Conservation (phyloP, 2,888 invertebrate genomes). For the Lasioglossum marginatum region DNA sequence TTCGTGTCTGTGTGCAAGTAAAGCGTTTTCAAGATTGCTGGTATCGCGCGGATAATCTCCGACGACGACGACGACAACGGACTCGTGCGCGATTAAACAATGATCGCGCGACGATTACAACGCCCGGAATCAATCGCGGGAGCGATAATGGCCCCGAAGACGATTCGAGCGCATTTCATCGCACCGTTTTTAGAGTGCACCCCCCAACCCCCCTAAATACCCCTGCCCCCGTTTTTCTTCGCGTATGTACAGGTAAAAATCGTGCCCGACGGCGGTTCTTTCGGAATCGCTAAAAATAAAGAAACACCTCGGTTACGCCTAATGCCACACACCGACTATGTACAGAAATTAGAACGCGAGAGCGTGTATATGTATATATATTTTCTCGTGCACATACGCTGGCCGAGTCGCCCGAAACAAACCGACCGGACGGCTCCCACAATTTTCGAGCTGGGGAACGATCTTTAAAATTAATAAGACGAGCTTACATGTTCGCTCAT, state of each 20-base stretch:
- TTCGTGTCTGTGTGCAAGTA: conserved; percentile 9
- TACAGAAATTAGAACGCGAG: conserved; percentile 74
- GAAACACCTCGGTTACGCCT: conserved; percentile 62
- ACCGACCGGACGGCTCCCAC: background rate
- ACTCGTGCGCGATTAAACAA: conserved; percentile 17
- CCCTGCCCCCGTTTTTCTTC: background rate
- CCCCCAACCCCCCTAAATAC: background rate
- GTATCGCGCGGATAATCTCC: conserved; percentile 49
- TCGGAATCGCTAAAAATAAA: conserved; percentile 65
- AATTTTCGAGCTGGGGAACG: background rate
- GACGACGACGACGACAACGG: conserved; percentile 15
- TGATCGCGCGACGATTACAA: conserved; percentile 39
- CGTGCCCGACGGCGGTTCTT: conserved; percentile 45
- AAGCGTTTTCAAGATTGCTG: conserved; percentile 42
- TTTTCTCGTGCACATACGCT: background rate
- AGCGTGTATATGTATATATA: conserved; percentile 36
- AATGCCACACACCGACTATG: conserved; percentile 74
- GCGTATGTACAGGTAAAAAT: conserved; percentile 69
- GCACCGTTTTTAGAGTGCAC: conserved; percentile 32
- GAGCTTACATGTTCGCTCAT: background rate
- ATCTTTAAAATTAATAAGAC: background rate
- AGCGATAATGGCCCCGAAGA: conserved; percentile 37
- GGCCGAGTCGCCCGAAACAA: background rate
- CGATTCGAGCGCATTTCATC: conserved; percentile 67
- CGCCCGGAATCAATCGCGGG: conserved; percentile 47